A percentile compares a stretch with the other conserved stretches of the same genome.
Conservation (phyloP, 2,113 vertebrate species). For the Mobula hypostoma region DNA sequence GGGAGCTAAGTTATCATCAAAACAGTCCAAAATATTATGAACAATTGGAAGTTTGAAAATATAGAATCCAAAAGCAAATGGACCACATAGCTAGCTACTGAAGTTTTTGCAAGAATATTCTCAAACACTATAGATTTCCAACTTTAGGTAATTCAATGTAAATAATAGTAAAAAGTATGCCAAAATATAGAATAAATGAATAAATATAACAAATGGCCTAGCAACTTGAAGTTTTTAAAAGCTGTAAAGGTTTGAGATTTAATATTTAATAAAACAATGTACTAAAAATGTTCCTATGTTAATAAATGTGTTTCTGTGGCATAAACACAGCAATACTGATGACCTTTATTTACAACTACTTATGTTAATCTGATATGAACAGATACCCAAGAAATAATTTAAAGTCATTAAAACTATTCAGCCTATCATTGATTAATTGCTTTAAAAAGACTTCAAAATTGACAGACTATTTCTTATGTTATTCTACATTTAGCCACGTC, state of each 20-base stretch:
- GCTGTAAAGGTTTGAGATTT: no score
- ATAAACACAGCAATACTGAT: neutral
- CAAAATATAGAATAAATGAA: no score
- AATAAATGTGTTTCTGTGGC: neutral
- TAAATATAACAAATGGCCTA: no score
- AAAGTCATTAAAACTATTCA: neutral
- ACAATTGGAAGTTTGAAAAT: neutral
- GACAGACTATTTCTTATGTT: neutral
- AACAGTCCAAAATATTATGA: neutral
- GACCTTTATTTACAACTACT: neutral
- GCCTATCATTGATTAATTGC: neutral
- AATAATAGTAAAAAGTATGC: no score
- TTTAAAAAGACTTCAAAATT: neutral
- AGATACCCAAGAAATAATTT: neutral
- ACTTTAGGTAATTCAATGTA: neutral
- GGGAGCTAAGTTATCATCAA: neutral
- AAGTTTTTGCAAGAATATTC: neutral
- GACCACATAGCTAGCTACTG: neutral
- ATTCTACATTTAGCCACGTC: neutral
- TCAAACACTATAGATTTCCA: neutral
- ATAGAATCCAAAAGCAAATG: neutral
- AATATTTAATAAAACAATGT: no score
- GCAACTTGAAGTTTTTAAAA: no score
- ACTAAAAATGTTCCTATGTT: no score
- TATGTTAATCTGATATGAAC: neutral